These are phyloP conservation scores for Tokudaia tokunoshimensis DNA, from an alignment of 2,797 vertebrate species.

Conservation along the genomic window DNA sequence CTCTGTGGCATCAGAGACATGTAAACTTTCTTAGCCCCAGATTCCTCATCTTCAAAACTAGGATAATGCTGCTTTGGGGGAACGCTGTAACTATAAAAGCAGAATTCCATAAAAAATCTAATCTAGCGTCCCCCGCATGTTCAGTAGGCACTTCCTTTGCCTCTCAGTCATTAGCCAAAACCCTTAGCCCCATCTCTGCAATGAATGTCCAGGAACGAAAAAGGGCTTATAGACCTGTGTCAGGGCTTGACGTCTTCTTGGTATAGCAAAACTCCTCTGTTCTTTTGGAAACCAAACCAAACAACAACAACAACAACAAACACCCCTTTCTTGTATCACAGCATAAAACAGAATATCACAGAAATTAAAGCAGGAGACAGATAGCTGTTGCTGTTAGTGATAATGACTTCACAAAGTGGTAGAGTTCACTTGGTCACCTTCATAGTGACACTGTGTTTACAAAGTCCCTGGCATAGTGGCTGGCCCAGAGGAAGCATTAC, in stretches of 20 bases:
- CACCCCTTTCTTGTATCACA: background rate
- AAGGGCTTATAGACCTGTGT: background rate
- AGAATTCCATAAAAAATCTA: background rate
- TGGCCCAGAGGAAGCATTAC: background rate
- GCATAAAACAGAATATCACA: slow-evolving; percentile 14
- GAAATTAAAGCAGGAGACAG: background rate
- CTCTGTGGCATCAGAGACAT: background rate
- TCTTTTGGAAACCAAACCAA: background rate
- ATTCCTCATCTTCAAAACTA: background rate
- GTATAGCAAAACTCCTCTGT: background rate
- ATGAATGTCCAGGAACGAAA: background rate
- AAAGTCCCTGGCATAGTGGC: background rate
- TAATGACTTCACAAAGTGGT: background rate
- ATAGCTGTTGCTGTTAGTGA: background rate
- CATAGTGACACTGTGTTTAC: background rate
- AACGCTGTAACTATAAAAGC: background rate
- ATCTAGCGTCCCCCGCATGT: background rate
- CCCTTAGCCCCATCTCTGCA: background rate
- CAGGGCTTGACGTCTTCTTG: background rate
- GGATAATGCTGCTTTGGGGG: background rate
- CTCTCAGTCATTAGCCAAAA: background rate
- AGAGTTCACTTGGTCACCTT: background rate
- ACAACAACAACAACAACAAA: too few relatives aligned
- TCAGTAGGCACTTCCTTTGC: slow-evolving; percentile 26
- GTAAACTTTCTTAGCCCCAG: background rate